Evolutionary conservation across 2,888 invertebrate species (phyloP), one percentile per base, ranked within the genome.

Genomic region (Himalopsyche tibetana): DNA sequence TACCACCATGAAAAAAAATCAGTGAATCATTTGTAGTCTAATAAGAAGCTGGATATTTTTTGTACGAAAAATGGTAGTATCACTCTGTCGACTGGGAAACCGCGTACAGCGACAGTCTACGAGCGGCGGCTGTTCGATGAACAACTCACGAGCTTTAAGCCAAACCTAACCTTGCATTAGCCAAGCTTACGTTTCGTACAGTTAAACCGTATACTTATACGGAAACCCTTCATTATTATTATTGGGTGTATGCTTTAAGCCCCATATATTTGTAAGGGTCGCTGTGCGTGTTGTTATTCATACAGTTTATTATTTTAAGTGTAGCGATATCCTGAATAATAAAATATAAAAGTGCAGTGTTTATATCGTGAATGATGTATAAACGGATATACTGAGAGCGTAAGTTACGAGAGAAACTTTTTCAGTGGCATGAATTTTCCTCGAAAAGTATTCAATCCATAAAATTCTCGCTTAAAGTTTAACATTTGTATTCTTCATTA

Each of bases 71-170:
- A 81, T 74, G 45, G 38, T 69, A 81, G 81, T 38, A 80, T 83
- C 83, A 80, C 36, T 83, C 36, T 69, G 63, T 28, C 63, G 74
- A 80, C 55, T 74, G 84, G 84, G 82, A 69, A 69, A 82, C 56
- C 82, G 84, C 74, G 80, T n/a, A 63, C 42, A 86, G 86, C 86
- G 86, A 84, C 86, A 86, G 86, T 86, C 86, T 56, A 79, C 56
- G 69, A 42, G 51, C 56, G 84, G 84, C 86, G 86, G 86, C 84
- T 84, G 84, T 51, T 84, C 74, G 69, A 82, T 82, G 82, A 86
- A 86, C 86, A 86, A 86, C 86, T 81, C 63, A 5, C 63, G 63
- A 63, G 63, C 28, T 63, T 63, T 63, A 11, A 63, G 19, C 19
- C 63, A 63, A 63, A 19, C 63, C 63, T 19, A 63, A 63, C 63